phyloP scores from a whole-genome alignment of 2,888 invertebrate species.

The Caenorhabditis afra region DNA sequence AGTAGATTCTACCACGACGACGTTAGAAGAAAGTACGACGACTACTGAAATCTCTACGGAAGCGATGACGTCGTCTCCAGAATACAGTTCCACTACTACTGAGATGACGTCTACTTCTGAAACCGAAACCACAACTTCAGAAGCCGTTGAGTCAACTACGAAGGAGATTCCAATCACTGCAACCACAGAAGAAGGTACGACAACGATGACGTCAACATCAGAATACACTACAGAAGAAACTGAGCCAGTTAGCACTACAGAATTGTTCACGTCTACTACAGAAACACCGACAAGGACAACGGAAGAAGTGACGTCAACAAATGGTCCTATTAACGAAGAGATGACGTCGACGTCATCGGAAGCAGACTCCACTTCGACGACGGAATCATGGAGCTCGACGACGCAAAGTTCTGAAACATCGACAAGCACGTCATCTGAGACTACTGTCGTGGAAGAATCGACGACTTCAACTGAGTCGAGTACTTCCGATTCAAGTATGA shows the following conservation, averaged over 20 bases:
- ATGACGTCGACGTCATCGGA: too few relatives aligned
- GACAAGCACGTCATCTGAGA: too few relatives aligned
- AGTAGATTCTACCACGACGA: too few relatives aligned
- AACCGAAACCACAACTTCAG: background rate
- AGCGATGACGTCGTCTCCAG: background rate
- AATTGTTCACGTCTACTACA: background rate
- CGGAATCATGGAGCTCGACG: too few relatives aligned
- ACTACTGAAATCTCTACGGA: slow-evolving; percentile 1
- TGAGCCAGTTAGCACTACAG: background rate
- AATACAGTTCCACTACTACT: background rate
- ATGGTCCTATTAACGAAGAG: too few relatives aligned
- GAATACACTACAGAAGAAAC: background rate
- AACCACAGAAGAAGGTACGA: background rate
- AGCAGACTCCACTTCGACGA: too few relatives aligned
- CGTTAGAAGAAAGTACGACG: background rate
- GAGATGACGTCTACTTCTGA: background rate
- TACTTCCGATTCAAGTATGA: too few relatives aligned
- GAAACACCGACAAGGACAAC: too few relatives aligned
- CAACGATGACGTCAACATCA: background rate
- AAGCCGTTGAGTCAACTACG: background rate
- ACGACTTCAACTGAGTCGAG: background rate
- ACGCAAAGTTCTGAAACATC: too few relatives aligned
- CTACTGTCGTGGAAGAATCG: too few relatives aligned
- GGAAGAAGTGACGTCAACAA: too few relatives aligned
- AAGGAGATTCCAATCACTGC: background rate